Base-by-base conservation (phyloP, 2,888 invertebrate species). In the Drosophila ezoana region DNA sequence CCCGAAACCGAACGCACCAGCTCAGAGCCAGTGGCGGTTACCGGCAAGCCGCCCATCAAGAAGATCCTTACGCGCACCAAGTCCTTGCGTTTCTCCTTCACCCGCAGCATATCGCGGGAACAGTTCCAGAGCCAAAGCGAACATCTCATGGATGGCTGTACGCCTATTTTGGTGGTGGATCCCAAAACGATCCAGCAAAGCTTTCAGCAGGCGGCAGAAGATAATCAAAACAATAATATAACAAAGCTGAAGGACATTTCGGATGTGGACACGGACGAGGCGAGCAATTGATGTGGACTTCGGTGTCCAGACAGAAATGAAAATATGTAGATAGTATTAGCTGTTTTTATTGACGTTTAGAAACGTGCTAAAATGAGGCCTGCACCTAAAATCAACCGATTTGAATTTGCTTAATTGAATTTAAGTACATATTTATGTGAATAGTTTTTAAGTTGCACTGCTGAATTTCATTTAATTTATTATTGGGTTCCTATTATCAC, bases 81-180 rank as follows among this genome's bases (percentile, higher is more conserved):
- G 67, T 92, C 92, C 0, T 63, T 91, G 65, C 91, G 93, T 13
- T 92, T 92, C 86, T 92, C 92, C 43, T 92, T 92, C 62, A 92
- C 92, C 41, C 90, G 92, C 80, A 92, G 92, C 69, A 93, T 93
- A 57, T 93, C 93, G 4, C 82, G 90, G 18, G 92, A 93, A 68
- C 90, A 92, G 37, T 93, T 90, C 83, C 92, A 93, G 67, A 90
- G 90, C 32, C 92, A 92, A 70, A 89, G 89, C 65, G 91, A 91
- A 43, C 91, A 92, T 70, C 90, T 92, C 16, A 92, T 90, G 73
- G 92, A 92, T 74, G 93, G 92, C 10, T 92, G 92, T 54, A 92
- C 92, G 20, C 93, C 92, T 0, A 92, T 92, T 48, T 77, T 92
- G 60, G 92, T 92, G 10, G 89, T 92, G 2, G 92, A 92, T 60